phyloP scores from a whole-genome alignment of 2,797 vertebrate genomes.

The Otolemur crassicaudatus region DNA sequence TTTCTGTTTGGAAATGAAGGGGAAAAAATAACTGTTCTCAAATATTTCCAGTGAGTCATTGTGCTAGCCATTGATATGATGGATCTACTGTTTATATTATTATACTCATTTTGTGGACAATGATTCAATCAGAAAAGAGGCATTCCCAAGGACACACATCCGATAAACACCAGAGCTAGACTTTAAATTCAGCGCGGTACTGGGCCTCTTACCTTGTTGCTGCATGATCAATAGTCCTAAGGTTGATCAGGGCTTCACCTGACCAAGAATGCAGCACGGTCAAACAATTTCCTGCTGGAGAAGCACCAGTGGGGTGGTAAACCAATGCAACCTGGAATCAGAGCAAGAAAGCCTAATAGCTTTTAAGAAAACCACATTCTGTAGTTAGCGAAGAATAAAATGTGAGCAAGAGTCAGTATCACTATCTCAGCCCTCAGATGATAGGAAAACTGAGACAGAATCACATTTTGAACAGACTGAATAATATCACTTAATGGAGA shows the following conservation, averaged over 20 bases:
- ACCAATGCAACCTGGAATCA: neutral
- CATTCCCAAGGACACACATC: neutral
- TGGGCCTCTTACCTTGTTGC: neutral
- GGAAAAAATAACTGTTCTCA: neutral
- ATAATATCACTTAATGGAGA: neutral
- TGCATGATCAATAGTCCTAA: neutral
- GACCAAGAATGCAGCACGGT: neutral
- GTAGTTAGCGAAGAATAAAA: neutral
- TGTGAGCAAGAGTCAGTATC: neutral
- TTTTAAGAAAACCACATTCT: neutral
- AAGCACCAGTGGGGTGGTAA: neutral
- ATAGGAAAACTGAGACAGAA: neutral
- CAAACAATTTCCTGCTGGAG: neutral
- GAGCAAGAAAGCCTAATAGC: neutral
- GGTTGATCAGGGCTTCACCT: neutral
- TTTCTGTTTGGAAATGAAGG: neutral
- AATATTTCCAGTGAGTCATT: neutral
- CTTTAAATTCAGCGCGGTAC: neutral
- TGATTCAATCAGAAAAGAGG: neutral
- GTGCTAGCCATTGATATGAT: neutral
- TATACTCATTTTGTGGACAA: neutral
- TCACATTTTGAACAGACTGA: slow-evolving; percentile 13
- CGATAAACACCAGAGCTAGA: neutral
- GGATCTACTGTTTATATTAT: neutral
- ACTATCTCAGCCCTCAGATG: neutral